A percentile compares a stretch with the other conserved stretches of the same genome.
These are phyloP conservation scores for Monodelphis domestica DNA, from an alignment of 2,797 vertebrate genomes.

Conservation along the genomic window DNA sequence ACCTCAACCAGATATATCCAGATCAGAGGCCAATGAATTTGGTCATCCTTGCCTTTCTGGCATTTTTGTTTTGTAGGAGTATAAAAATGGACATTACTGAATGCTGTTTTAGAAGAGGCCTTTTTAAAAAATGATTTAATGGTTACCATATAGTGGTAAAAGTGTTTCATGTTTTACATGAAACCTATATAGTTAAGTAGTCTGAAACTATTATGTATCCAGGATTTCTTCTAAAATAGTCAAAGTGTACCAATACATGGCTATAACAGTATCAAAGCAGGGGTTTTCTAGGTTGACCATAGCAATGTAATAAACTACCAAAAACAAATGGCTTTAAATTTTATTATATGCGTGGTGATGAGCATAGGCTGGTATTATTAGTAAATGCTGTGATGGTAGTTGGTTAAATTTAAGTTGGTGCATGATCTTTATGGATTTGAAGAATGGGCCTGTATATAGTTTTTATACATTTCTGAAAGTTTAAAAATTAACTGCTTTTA, in stretches of 20 bases:
- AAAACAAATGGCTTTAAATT: constrained; percentile 42
- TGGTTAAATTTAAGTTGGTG: constrained; percentile 47
- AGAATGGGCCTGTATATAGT: constrained; percentile 45
- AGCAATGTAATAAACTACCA: constrained; percentile 50
- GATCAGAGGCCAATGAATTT: constrained; percentile 5
- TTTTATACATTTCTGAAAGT: constrained; percentile 51
- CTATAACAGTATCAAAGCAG: constrained; percentile 36
- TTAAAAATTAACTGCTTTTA: constrained; percentile 26
- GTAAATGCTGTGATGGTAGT: constrained; percentile 31
- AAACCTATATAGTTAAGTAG: constrained; percentile 62
- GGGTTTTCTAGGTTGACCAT: constrained; percentile 42
- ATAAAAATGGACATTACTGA: constrained; percentile 49
- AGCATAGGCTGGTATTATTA: constrained; percentile 37
- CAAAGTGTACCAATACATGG: constrained; percentile 50
- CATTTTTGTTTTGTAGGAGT: constrained; percentile 33
- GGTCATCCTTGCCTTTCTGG: constrained; percentile 10
- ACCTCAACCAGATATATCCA: constrained; percentile 18
- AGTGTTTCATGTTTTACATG: constrained; percentile 41
- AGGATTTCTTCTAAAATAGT: constrained; percentile 67
- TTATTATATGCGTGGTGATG: constrained; percentile 16
- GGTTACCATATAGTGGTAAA: constrained; percentile 47
- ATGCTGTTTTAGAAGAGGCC: background rate
- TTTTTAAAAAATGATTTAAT: background rate
- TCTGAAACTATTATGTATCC: constrained; percentile 66
- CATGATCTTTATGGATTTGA: constrained; percentile 56